Evolutionary conservation across 2,888 invertebrate genomes (phyloP), one percentile per base, ranked within the genome.

Genomic region (Globia sparganii): DNA sequence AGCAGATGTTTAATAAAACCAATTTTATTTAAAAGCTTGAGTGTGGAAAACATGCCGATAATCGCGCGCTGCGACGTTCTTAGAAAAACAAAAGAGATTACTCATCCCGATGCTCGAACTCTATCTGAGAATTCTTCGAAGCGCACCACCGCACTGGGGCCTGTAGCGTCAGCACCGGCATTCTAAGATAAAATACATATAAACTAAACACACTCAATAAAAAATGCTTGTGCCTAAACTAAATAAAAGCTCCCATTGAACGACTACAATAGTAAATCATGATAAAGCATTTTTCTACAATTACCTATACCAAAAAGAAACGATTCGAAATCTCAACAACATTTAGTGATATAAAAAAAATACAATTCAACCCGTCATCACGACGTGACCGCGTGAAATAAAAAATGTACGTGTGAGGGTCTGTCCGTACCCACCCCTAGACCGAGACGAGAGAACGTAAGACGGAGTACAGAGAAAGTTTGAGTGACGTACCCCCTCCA

Each of bases 381-480:
- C 83, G 82, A 88, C 86, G 84, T 84, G 89, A 85, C 88, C 89
- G 89, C 88, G 87, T 85, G 79, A 81, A 82, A 89, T 86, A 91
- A 92, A 93, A 92, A 91, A 92, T 90, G 87, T 89, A 90, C 89
- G 88, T 87, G 83, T 90, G 84, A 90, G 88, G 89, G 90, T 90
- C 94, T 94, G 91, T 93, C 96, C 88, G 92, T 96, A 95, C 96
- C 92, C 94, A 94, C 94, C 95, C 96, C 94, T 90, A 92, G 82
- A 89, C 89, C 82, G 88, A 93, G 93, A 93, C 93, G 93, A 93
- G 94, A 94, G 94, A 95, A 91, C 94, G 94, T 93, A 96, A 96
- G 96, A 96, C 96, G 95, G 94, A 95, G 96, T 94, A 94, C 95
- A 95, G 96, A 96, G 96, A 96, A 96, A 96, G 96, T 96, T 96